Conservation (phyloP, 2,888 invertebrate species). For the Trisateles emortualis region DNA sequence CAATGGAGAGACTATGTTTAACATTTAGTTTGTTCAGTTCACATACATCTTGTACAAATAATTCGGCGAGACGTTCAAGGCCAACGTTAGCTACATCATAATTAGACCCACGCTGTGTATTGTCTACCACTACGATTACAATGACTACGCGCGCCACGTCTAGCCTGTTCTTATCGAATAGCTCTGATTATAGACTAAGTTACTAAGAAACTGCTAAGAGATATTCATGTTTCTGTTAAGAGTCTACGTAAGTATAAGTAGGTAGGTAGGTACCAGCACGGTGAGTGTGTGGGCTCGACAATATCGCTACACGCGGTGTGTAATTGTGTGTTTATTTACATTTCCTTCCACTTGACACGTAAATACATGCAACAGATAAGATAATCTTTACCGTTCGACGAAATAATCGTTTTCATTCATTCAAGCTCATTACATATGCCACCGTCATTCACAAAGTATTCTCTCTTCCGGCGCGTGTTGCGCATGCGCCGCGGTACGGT, state of each 20-base stretch:
- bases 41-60: slow-evolving; percentile 1
- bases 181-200: too few species aligned
- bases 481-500: too few species aligned
- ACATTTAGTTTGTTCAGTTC: not conserved
- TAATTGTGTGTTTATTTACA: not conserved
- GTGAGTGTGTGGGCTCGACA: not conserved
- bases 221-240: too few species aligned
- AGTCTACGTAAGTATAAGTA: too few species aligned
- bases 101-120: slow-evolving; percentile 3
- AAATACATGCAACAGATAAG: not conserved
- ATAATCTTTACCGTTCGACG: slow-evolving; percentile 2
- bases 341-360: not conserved
- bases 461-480: slow-evolving; percentile 3
- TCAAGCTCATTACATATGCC: slow-evolving; percentile 3
- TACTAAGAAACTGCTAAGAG: too few species aligned
- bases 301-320: not conserved
- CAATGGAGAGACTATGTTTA: too few species aligned
- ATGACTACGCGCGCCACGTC: not conserved
- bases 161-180: not conserved
- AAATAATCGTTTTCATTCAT: slow-evolving; percentile 7
- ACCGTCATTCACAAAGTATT: slow-evolving; percentile 1
- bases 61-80: slow-evolving; percentile 11
- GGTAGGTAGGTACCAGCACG: not conserved
- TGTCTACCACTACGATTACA: too few species aligned
- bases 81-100: slow-evolving; percentile 7